phyloP scores from a whole-genome alignment of 2,113 vertebrate species.

The Siniperca knerii region DNA sequence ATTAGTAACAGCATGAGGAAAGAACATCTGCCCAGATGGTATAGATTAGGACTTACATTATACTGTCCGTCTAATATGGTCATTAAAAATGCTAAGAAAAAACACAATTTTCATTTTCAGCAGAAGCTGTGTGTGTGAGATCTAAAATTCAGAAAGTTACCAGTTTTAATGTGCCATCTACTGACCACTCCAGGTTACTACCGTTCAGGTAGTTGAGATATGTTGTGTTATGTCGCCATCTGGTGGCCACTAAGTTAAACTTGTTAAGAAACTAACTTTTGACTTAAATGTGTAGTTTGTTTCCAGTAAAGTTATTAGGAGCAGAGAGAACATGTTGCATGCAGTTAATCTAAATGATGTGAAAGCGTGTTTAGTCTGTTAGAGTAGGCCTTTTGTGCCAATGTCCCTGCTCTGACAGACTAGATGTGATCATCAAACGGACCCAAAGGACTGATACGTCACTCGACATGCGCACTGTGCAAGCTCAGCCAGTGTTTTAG shows the following conservation, averaged over 20 bases:
- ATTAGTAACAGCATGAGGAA: background rate
- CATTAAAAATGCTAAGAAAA: background rate
- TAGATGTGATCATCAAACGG: too few species aligned
- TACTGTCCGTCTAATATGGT: background rate
- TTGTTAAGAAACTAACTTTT: accelerated
- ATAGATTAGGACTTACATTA: background rate
- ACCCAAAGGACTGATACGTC: too few species aligned
- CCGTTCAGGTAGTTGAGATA: background rate
- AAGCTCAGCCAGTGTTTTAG: too few species aligned
- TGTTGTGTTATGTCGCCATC: constrained; percentile 45
- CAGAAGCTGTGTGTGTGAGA: background rate
- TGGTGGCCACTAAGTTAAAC: background rate
- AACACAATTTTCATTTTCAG: background rate
- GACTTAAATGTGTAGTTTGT: background rate
- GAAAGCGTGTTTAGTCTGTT: background rate
- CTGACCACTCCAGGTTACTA: background rate
- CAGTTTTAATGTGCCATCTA: constrained; percentile 13
- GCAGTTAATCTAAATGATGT: background rate
- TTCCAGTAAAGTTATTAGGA: background rate
- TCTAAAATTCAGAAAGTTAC: background rate
- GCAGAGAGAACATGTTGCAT: background rate
- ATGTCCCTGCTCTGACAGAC: too few species aligned
- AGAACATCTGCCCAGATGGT: constrained; percentile 1
- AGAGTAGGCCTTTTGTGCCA: background rate
- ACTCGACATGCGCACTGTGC: too few species aligned